phyloP scores from a whole-genome alignment of 2,888 invertebrate genomes.

The Cephus nigrinus region DNA sequence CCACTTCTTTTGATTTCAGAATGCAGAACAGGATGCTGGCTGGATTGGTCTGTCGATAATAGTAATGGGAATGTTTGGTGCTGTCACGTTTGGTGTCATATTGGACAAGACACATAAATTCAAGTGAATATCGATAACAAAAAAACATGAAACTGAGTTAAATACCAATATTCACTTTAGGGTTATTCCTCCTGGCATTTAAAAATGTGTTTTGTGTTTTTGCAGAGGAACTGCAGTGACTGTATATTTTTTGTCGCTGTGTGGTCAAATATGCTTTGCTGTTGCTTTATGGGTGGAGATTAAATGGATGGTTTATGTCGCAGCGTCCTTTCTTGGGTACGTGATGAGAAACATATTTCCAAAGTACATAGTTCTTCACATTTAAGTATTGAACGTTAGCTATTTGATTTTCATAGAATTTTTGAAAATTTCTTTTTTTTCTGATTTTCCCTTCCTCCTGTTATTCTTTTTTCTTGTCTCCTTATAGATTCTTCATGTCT shows the following conservation, averaged over 20 bases:
- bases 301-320: conserved; percentile 53
- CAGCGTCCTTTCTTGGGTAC: conserved; percentile 53
- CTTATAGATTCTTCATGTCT: conserved; percentile 77
- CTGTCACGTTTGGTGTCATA: conserved; percentile 73
- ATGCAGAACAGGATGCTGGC: conserved; percentile 70
- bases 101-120: conserved; percentile 75
- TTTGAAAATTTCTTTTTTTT: conserved; percentile 15
- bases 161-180: not conserved
- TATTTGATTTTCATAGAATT: not conserved
- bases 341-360: not conserved
- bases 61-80: conserved; percentile 73
- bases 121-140: conserved; percentile 66
- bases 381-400: not conserved
- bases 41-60: conserved; percentile 74
- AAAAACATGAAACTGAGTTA: not conserved
- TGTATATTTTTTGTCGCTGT: conserved; percentile 51
- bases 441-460: conserved; percentile 2
- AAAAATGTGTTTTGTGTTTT: conserved; percentile 19
- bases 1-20: conserved; percentile 54
- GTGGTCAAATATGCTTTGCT: conserved; percentile 54
- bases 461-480: conserved; percentile 17
- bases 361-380: not conserved
- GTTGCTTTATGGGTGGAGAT: conserved; percentile 42
- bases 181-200: not conserved
- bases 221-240: conserved; percentile 70